A percentile compares a stretch with the other conserved stretches of the same genome.
Evolutionary conservation across 2,797 vertebrate species (phyloP).

Genomic region (Podargus strigoides): DNA sequence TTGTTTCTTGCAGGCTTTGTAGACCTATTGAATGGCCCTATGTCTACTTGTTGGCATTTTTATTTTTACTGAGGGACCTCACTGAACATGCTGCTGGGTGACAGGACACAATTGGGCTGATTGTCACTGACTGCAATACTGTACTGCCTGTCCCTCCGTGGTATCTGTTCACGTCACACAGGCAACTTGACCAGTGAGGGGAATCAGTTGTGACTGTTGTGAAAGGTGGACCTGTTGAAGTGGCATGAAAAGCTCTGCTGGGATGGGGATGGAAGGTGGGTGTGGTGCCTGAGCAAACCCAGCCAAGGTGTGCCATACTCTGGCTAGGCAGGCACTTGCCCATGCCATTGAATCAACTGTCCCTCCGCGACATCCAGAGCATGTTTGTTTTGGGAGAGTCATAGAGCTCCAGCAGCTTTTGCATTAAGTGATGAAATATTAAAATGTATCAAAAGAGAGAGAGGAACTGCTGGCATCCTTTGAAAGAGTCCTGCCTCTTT

Average conservation of each 20-base stretch:
- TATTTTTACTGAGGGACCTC: neutral
- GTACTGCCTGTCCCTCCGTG: neutral
- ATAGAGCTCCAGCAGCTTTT: neutral
- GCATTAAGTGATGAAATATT: neutral
- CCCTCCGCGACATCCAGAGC: neutral
- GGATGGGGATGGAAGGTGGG: neutral
- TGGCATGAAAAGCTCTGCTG: neutral
- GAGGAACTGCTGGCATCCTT: neutral
- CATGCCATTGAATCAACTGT: accelerated
- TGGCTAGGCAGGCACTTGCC: neutral
- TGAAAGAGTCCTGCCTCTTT: neutral
- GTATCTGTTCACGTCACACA: neutral
- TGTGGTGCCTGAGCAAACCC: neutral
- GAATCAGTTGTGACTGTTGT: neutral
- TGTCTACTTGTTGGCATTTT: neutral
- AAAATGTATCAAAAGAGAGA: neutral
- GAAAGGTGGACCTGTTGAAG: neutral
- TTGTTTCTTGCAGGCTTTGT: neutral
- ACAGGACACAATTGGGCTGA: neutral
- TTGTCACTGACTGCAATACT: neutral
- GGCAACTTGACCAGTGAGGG: neutral
- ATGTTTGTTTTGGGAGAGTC: neutral
- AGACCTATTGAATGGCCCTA: neutral
- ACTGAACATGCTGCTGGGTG: neutral
- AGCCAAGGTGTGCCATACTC: neutral